phyloP scores from a whole-genome alignment of 2,888 invertebrate species.

The Apocheima hispidaria region DNA sequence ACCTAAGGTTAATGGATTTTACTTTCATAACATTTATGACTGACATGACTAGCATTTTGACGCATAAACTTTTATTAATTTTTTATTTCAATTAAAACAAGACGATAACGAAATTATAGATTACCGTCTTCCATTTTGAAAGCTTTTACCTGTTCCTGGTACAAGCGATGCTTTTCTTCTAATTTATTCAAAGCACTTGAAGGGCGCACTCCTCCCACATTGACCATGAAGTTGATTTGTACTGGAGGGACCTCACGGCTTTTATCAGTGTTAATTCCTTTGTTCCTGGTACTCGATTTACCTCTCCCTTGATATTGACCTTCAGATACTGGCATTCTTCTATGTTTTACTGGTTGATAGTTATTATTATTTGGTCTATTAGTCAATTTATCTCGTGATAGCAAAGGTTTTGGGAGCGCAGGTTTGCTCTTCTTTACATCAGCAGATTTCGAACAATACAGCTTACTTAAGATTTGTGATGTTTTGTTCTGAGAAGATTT shows the following conservation, averaged over 20 bases:
- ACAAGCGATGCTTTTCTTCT: constrained; percentile 77
- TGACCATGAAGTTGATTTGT: constrained; percentile 75
- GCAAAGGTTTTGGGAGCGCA: constrained; percentile 12
- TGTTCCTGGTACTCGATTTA: constrained; percentile 57
- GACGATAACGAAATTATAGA: constrained; percentile 13
- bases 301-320: constrained; percentile 40
- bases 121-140: constrained; percentile 58
- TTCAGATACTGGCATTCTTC: constrained; percentile 36
- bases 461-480: constrained; percentile 48
- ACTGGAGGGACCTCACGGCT: constrained; percentile 58
- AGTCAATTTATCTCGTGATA: constrained; percentile 29
- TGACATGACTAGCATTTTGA: constrained; percentile 11
- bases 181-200: constrained; percentile 68
- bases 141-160: constrained; percentile 74
- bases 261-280: constrained; percentile 56
- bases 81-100: constrained; percentile 24
- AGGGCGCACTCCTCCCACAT: constrained; percentile 66
- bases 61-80: constrained; percentile 35
- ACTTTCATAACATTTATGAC: constrained; percentile 30
- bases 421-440: constrained; percentile 46
- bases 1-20: constrained; percentile 24
- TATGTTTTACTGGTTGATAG: constrained; percentile 28
- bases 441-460: constrained; percentile 62
- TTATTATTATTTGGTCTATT: constrained; percentile 22
- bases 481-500: constrained; percentile 58